Conservation (phyloP, 2,797 vertebrate species). For the Leucoraja ocellata region DNA sequence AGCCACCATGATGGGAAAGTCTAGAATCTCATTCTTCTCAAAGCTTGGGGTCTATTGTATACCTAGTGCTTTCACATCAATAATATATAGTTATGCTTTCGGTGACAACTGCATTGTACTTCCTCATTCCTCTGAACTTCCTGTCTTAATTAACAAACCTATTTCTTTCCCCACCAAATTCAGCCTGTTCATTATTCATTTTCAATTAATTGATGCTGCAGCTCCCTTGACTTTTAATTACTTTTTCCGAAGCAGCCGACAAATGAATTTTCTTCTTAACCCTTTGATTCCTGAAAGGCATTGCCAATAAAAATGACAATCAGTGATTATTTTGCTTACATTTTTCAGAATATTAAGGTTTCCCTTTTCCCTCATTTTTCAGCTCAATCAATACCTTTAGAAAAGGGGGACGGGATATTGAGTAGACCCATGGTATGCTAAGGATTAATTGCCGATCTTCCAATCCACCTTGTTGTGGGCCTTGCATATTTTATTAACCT, state of each 20-base stretch:
- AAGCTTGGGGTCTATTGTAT: conserved; percentile 40
- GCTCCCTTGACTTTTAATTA: conserved; percentile 81
- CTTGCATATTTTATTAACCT: no score
- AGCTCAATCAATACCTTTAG: background rate
- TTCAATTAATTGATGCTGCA: conserved; percentile 76
- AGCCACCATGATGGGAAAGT: conserved; percentile 44
- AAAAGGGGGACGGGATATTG: background rate
- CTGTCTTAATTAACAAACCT: conserved; percentile 69
- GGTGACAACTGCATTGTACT: conserved; percentile 60
- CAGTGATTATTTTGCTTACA: background rate
- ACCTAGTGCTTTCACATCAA: conserved; percentile 51
- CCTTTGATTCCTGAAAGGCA: conserved; percentile 61
- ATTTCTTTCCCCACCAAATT: conserved; percentile 54
- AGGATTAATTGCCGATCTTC: no score
- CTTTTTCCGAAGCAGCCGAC: conserved; percentile 75
- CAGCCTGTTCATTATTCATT: conserved; percentile 76
- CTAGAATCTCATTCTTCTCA: conserved; percentile 40
- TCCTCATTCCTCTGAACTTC: conserved; percentile 58
- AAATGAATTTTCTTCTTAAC: conserved; percentile 92
- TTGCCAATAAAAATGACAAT: conserved; percentile 49
- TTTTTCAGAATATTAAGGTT: background rate
- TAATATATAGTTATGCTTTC: conserved; percentile 54
- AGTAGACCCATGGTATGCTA: no score
- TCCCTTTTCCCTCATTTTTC: background rate
- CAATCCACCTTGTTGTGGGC: no score